Evolutionary conservation across 2,113 vertebrate species (phyloP).

Genomic region (Edolisoma coerulescens): DNA sequence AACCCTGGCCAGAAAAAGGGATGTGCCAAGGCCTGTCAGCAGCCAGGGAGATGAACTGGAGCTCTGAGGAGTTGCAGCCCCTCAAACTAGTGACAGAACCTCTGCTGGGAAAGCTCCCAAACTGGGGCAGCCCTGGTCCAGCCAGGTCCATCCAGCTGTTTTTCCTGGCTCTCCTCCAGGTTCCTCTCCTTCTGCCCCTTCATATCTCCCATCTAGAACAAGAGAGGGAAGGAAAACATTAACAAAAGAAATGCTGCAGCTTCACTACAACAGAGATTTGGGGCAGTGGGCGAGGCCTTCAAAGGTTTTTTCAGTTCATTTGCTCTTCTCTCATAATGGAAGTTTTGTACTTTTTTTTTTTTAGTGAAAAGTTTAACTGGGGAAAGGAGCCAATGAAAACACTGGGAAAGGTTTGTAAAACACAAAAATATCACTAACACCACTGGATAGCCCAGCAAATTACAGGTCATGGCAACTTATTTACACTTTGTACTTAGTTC

Average conservation of each 20-base stretch:
- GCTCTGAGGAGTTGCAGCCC: background rate
- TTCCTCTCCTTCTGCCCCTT: background rate
- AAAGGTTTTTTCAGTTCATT: background rate
- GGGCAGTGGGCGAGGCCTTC: background rate
- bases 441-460: background rate
- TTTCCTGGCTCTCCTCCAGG: background rate
- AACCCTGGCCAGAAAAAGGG: background rate
- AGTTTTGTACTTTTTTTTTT: background rate
- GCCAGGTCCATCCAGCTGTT: background rate
- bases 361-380: background rate
- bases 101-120: background rate
- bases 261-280: background rate
- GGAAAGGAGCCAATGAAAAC: background rate
- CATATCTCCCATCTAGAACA: background rate
- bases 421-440: background rate
- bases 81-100: background rate
- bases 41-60: background rate
- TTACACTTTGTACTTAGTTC: background rate
- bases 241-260: background rate
- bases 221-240: background rate
- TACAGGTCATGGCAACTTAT: background rate
- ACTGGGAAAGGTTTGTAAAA: background rate
- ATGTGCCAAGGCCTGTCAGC: background rate
- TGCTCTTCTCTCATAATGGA: background rate
- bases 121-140: background rate